Evolutionary conservation across 2,797 vertebrate species (phyloP).

Genomic region (Uromys caudimaculatus): DNA sequence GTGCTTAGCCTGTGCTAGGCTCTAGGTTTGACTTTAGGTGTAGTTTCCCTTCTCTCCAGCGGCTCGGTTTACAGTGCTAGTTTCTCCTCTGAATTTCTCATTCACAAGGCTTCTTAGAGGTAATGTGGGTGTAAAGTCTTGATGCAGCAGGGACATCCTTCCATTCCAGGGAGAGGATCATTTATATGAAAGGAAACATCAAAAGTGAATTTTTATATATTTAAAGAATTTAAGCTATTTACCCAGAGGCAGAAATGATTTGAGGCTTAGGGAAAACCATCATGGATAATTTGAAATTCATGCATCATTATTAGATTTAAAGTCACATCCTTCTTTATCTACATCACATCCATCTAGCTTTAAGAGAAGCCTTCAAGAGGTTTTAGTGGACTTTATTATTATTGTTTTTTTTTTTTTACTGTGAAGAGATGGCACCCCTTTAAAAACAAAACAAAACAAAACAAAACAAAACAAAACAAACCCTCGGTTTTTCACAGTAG

Average conservation of each 20-base stretch:
- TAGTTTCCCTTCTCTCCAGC: neutral
- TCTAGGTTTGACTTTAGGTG: neutral
- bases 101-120: neutral
- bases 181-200: conserved; percentile 55
- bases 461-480: conserved; percentile 7
- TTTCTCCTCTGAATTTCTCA: conserved; percentile 41
- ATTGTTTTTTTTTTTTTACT: neutral
- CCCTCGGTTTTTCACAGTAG: conserved; percentile 84
- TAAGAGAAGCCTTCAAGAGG: conserved; percentile 65
- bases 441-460: conserved; percentile 63
- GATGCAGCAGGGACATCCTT: conserved; percentile 55
- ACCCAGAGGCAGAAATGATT: conserved; percentile 60
- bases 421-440: conserved; percentile 66
- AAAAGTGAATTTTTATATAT: conserved; percentile 75
- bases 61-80: neutral
- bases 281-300: conserved; percentile 71
- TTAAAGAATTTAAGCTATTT: conserved; percentile 70
- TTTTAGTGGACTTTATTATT: conserved; percentile 50
- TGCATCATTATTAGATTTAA: conserved; percentile 73
- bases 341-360: conserved; percentile 66
- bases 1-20: too few species aligned
- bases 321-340: conserved; percentile 76
- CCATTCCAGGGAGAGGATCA: conserved; percentile 5
- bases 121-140: neutral
- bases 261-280: conserved; percentile 62